Conservation (phyloP, 2,113 vertebrate species). For the Gobio gobio region DNA sequence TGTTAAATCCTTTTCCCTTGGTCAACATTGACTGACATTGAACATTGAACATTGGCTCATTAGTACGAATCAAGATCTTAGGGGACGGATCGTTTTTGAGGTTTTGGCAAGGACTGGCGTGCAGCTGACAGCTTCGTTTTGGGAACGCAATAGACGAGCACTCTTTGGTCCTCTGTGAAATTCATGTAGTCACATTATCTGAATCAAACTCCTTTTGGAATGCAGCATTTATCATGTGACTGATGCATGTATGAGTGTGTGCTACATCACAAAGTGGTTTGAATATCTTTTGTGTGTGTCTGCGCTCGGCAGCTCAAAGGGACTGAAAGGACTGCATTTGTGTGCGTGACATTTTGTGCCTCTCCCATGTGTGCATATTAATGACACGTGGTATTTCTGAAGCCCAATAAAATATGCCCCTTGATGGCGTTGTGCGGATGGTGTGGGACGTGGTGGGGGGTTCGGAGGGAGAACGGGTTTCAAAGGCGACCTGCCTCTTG, state of each 20-base stretch:
- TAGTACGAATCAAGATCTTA: constrained; percentile 49
- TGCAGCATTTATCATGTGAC: constrained; percentile 27
- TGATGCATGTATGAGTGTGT: constrained; percentile 33
- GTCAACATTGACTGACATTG: constrained; percentile 40
- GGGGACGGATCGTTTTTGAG: constrained; percentile 51
- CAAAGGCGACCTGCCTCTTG: constrained; percentile 61
- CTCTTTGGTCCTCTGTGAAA: constrained; percentile 50
- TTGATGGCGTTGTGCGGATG: constrained; percentile 59
- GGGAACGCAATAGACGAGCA: constrained; percentile 34
- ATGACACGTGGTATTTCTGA: constrained; percentile 66
- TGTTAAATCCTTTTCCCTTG: constrained; percentile 40
- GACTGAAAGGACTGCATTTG: constrained; percentile 59
- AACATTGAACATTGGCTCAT: constrained; percentile 39
- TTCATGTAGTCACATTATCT: constrained; percentile 50
- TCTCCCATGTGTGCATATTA: constrained; percentile 66
- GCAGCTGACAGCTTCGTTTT: constrained; percentile 47
- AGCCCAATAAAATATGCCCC: constrained; percentile 65
- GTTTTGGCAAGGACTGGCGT: constrained; percentile 48
- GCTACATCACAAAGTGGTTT: constrained; percentile 26
- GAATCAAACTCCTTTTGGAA: constrained; percentile 57
- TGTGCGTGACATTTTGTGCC: constrained; percentile 65
- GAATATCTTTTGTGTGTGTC: constrained; percentile 49
- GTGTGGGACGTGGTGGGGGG: constrained; percentile 51
- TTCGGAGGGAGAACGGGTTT: constrained; percentile 51
- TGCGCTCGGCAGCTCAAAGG: constrained; percentile 42